Evolutionary conservation across 2,888 invertebrate species (phyloP), one percentile per base, ranked within the genome.

Genomic region (Caenorhabditis wallacei): DNA sequence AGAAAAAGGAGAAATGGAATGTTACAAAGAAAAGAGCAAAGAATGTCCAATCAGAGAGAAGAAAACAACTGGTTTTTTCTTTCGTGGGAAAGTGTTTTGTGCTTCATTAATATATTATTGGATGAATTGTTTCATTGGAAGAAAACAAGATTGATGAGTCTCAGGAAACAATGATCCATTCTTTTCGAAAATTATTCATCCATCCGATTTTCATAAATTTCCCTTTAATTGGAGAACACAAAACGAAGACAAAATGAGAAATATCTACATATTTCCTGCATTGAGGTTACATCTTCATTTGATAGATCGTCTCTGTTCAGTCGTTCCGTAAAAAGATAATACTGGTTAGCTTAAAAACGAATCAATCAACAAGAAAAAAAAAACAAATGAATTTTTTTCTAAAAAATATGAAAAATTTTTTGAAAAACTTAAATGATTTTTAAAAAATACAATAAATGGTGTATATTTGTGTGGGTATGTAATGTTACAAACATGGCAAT

Each of bases 401-500:
- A 40, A 40, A 10, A 13, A 10, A 3, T 3, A 30, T 30, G 4
- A 30, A 30, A 30, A 40, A 2, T 40, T 40, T 5, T 13, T 40
- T 59, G n/a, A 20, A 10, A 59, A 59, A 3, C 10, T 13, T 13
- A n/a, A 26, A 1, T 46, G 46, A 48, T 48, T 48, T 48, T 48
- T n/a, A 61, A 22, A 8, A 18, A 35, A n/a, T n/a, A n/a, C n/a
- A 56, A 56, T 35, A 13, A 48, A n/a, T 18, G 10, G 46, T 53
- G 20, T 64, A 48, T n/a, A n/a, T n/a, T 30, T 48, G 64, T 35
- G 46, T 26, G 26, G 10, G 16, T 48, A 22, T 43, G 24, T 24
- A 40, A n/a, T 46, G 46, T 63, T 63, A 48, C 64, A 64, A 64
- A 64, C 64, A 64, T 64, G 51, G 51, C 64, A 64, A 64, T 64